phyloP scores from a whole-genome alignment of 2,113 vertebrate genomes.

The Entomyzon cyanotis region DNA sequence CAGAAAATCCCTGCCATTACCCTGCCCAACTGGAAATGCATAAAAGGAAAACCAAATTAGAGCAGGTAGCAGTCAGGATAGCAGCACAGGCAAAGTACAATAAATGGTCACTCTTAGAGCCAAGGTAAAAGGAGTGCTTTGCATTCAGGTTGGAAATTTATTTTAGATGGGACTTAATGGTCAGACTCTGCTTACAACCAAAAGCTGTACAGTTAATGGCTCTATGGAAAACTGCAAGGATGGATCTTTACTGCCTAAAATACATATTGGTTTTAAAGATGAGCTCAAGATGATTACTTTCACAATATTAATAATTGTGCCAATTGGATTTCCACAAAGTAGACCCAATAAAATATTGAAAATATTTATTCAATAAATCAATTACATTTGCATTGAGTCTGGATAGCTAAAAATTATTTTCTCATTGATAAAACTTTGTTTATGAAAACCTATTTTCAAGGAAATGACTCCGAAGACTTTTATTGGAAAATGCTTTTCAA shows the following conservation, averaged over 20 bases:
- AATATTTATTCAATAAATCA: slow-evolving; percentile 45
- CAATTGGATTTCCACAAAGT: slow-evolving; percentile 27
- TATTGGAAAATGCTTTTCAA: slow-evolving; percentile 19
- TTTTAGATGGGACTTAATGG: slow-evolving; percentile 36
- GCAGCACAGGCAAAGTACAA: neutral
- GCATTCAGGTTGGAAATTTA: neutral
- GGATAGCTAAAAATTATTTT: slow-evolving; percentile 1
- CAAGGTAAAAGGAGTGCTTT: neutral
- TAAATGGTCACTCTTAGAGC: neutral
- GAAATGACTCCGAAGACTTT: neutral
- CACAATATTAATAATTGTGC: slow-evolving; percentile 42
- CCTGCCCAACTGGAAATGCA: neutral
- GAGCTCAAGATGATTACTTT: slow-evolving; percentile 34
- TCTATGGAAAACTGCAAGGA: neutral
- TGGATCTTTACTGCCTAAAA: neutral
- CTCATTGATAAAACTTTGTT: slow-evolving; percentile 39
- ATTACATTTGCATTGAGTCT: neutral
- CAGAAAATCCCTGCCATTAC: neutral
- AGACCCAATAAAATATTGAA: slow-evolving; percentile 19
- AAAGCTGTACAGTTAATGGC: slow-evolving; percentile 3
- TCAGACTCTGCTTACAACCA: neutral
- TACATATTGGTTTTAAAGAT: slow-evolving; percentile 9
- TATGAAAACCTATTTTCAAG: slow-evolving; percentile 20
- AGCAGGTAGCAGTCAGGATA: neutral
- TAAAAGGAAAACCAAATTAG: neutral